These are phyloP conservation scores for Psilopsiagon aymara DNA, from an alignment of 2,113 vertebrate genomes.

Conservation along the genomic window DNA sequence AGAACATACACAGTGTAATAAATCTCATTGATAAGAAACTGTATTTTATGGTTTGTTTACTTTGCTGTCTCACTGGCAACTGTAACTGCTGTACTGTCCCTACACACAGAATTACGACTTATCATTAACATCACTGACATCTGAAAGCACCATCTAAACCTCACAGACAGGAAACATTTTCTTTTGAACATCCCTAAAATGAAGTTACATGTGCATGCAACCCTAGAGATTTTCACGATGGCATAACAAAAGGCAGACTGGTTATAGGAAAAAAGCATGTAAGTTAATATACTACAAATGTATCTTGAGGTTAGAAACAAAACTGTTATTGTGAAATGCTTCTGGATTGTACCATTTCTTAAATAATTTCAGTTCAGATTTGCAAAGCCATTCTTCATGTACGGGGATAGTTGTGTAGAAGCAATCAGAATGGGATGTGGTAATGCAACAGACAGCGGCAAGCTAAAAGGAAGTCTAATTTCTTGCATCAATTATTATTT, in stretches of 20 bases:
- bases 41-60: background rate
- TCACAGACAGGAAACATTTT: background rate
- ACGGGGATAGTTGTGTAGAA: background rate
- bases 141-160: constrained; percentile 1
- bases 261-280: background rate
- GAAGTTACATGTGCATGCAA: background rate
- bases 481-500: background rate
- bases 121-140: background rate
- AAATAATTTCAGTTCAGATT: background rate
- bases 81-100: background rate
- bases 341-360: background rate
- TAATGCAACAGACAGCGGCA: background rate
- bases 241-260: background rate
- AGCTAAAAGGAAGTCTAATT: background rate
- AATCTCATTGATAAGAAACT: background rate
- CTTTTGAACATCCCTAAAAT: background rate
- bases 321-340: background rate
- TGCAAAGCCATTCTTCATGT: background rate
- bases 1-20: background rate
- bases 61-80: background rate
- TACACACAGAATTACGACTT: background rate
- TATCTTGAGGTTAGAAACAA: background rate
- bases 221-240: background rate
- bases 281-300: background rate
- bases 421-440: background rate